A percentile compares a stretch with the other conserved stretches of the same genome.
Conservation (phyloP, 2,797 vertebrate species). For the Jordanella pulchra region DNA sequence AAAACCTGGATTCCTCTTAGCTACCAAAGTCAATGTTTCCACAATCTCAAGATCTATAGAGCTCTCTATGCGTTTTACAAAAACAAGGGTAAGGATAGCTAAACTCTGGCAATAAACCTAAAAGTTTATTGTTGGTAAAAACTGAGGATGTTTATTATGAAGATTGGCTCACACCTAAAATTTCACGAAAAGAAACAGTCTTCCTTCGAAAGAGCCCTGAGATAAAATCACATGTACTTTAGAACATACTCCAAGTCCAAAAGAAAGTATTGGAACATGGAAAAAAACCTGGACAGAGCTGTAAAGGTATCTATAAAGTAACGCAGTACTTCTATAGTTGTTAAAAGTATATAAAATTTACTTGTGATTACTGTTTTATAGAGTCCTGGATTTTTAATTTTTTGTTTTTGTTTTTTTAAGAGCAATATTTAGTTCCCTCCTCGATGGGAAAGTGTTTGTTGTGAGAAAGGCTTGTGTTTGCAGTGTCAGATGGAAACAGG, state of each 20-base stretch:
- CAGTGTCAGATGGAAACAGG: slow-evolving; percentile 88
- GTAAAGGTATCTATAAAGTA: not conserved
- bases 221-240: not conserved
- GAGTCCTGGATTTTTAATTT: no score
- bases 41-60: not conserved
- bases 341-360: not conserved
- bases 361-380: not conserved
- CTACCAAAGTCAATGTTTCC: not conserved
- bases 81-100: not conserved
- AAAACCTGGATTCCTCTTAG: not conserved
- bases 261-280: not conserved
- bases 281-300: not conserved
- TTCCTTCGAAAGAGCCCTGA: not conserved
- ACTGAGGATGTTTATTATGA: not conserved
- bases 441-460: not conserved
- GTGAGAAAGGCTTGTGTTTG: slow-evolving; percentile 3
- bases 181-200: not conserved
- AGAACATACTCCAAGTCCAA: not conserved
- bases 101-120: not conserved
- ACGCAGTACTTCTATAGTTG: not conserved
- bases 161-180: not conserved
- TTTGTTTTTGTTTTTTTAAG: not conserved
- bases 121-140: not conserved
- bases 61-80: slow-evolving; percentile 2
- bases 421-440: not conserved